Evolutionary conservation across 1,140 invertebrate genomes (phyloP).

Genomic region (Brachionus koreanus): DNA sequence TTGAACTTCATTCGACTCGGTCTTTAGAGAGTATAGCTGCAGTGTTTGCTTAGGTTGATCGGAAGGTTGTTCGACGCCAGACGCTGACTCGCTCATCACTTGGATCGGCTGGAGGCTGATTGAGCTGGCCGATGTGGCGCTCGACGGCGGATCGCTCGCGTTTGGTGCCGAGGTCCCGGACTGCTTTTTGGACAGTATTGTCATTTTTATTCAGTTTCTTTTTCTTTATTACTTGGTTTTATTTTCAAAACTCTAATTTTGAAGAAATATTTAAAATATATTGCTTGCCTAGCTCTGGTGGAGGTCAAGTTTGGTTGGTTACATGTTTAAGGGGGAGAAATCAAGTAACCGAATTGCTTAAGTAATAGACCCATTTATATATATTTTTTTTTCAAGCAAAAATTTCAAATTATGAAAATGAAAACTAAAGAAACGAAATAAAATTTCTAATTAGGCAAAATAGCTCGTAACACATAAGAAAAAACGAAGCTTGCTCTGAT

Average conservation of each 20-base stretch:
- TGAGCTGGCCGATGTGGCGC: not conserved
- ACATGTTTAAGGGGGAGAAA: not conserved
- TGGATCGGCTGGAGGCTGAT: not conserved
- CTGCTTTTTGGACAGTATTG: conserved; percentile 20
- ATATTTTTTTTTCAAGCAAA: conserved; percentile 17
- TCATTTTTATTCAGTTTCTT: not conserved
- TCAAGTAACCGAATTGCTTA: not conserved
- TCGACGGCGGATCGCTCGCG: not conserved
- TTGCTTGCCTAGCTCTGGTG: not conserved
- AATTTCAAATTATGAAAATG: conserved; percentile 32
- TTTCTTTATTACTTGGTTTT: not conserved
- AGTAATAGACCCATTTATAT: not conserved
- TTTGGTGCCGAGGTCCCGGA: not conserved
- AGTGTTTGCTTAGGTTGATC: not conserved
- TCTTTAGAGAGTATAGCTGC: not conserved
- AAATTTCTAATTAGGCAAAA: conserved; percentile 9
- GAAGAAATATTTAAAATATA: not conserved
- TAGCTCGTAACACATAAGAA: not conserved
- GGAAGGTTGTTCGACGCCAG: not conserved
- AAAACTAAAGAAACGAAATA: conserved; percentile 37
- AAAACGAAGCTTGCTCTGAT: not conserved
- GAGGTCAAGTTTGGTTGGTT: conserved; percentile 14
- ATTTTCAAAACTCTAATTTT: not conserved
- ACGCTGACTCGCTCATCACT: not conserved
- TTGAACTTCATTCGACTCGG: not conserved